phyloP scores from a whole-genome alignment of 2,797 vertebrate genomes.

The Rhabdophis nuchalis region DNA sequence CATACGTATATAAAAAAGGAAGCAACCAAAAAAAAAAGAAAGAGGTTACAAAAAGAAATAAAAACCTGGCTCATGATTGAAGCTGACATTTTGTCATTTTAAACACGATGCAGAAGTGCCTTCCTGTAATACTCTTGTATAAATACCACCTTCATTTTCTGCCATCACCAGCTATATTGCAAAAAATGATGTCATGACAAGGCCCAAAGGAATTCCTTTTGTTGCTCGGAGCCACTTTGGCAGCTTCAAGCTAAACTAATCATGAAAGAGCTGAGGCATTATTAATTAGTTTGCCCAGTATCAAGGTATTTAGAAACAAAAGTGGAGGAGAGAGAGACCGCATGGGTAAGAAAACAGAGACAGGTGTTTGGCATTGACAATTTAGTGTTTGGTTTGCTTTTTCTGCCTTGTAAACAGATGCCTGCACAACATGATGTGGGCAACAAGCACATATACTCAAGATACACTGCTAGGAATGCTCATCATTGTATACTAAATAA shows the following conservation, averaged over 20 bases:
- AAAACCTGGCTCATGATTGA: constrained; percentile 61
- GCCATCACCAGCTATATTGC: constrained; percentile 50
- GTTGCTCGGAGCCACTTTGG: constrained; percentile 30
- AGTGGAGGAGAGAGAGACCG: not conserved
- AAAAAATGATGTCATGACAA: constrained; percentile 56
- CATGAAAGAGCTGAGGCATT: constrained; percentile 10
- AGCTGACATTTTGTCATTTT: constrained; percentile 69
- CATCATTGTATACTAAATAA: not conserved
- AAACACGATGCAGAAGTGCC: constrained; percentile 11
- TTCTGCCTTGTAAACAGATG: not conserved
- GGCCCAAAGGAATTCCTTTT: constrained; percentile 52
- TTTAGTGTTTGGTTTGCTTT: constrained; percentile 18
- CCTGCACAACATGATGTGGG: not conserved
- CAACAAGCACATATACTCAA: not conserved
- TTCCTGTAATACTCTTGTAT: constrained; percentile 48
- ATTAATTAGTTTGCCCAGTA: constrained; percentile 53
- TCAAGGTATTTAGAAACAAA: not conserved
- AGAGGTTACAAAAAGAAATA: constrained; percentile 61
- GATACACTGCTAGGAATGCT: not conserved
- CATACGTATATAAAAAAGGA: constrained; percentile 64
- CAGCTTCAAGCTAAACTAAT: constrained; percentile 26
- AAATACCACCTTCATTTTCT: constrained; percentile 64
- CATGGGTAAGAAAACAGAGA: not conserved
- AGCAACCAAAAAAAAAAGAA: constrained; percentile 62
- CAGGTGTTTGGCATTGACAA: not conserved